Evolutionary conservation across 2,113 vertebrate genomes (phyloP), one percentile per base, ranked within the genome.

Genomic region (Clarias magur): DNA sequence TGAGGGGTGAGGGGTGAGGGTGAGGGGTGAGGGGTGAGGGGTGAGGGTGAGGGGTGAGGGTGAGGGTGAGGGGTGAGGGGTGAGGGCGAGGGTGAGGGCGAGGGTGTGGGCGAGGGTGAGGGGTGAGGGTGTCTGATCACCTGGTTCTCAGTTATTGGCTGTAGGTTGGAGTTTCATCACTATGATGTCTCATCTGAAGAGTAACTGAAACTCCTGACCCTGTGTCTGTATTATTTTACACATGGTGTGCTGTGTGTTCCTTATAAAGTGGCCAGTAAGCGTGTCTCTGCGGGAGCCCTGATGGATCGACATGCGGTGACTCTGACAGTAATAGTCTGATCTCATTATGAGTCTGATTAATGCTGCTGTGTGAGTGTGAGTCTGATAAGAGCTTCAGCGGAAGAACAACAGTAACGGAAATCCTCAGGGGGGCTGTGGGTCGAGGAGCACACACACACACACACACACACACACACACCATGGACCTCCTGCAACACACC

Each of bases 301-400:
- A 68, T 57, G 17, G 19, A 42, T 70, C 25, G 2, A 53, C 2
- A 3, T 27, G 30, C 57, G 34, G 25, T 2, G 19, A 56, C 56
- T 34, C 25, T 34, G 82, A 83, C 65, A 83, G 23, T 56, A 57
- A 83, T 30, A 30, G 57, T 42, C 80, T 48, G 38, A 82, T 81
- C 79, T 60, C 38, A 60, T 81, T 42, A 81, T 62, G 53, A 76
- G 53, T 54, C 73, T 76, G 73, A 76, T 76, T 53, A 76, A 76
- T 76, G 42, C n/a, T 10, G 16, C 19, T 54, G 73, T 2, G 1
- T n/a, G 15, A 25, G 38, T 19, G 11, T 53, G 73, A 76, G 73
- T n/a, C 73, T 76, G 73, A 76, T 76, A 76, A 76, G 73, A 42
- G 27, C 10, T 23, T 75, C n/a, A 48, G 68, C 30, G 68, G 68